phyloP scores from a whole-genome alignment of 2,888 invertebrate species.

The Erpobdella octoculata region DNA sequence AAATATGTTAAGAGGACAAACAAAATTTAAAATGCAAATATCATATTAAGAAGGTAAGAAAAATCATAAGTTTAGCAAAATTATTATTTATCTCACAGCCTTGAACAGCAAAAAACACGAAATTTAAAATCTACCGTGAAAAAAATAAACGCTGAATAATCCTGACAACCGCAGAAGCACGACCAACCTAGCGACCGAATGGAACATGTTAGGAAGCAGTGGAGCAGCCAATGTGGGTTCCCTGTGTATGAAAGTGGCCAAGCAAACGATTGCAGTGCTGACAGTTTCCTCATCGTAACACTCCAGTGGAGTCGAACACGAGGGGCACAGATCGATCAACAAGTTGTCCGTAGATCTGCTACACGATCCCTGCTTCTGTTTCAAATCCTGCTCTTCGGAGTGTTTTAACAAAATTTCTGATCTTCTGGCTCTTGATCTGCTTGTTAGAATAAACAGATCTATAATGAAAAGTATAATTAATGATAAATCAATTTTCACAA shows the following conservation, averaged over 20 bases:
- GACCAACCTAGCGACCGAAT: conserved; percentile 66
- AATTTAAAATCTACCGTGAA: too few species aligned
- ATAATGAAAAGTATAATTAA: not conserved
- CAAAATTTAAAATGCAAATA: too few species aligned
- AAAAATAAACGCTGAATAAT: too few species aligned
- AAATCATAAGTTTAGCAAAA: too few species aligned
- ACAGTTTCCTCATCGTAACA: conserved; percentile 92
- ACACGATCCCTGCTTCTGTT: not conserved
- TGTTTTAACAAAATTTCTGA: not conserved
- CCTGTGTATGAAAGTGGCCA: conserved; percentile 90
- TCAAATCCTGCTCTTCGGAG: not conserved
- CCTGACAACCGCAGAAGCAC: not conserved
- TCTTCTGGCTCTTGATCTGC: not conserved
- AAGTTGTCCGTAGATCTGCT: conserved; percentile 31
- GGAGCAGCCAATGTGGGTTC: conserved; percentile 88
- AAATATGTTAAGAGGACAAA: too few species aligned
- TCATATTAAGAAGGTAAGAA: too few species aligned
- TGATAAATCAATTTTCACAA: too few species aligned
- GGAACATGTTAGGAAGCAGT: conserved; percentile 79
- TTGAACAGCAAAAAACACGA: too few species aligned
- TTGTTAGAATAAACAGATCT: too few species aligned
- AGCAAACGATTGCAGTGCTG: conserved; percentile 80
- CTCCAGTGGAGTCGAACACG: conserved; percentile 67
- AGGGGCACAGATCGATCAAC: conserved; percentile 61
- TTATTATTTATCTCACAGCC: too few species aligned